phyloP scores from a whole-genome alignment of 2,888 invertebrate species.

The Deroplatys truncata region DNA sequence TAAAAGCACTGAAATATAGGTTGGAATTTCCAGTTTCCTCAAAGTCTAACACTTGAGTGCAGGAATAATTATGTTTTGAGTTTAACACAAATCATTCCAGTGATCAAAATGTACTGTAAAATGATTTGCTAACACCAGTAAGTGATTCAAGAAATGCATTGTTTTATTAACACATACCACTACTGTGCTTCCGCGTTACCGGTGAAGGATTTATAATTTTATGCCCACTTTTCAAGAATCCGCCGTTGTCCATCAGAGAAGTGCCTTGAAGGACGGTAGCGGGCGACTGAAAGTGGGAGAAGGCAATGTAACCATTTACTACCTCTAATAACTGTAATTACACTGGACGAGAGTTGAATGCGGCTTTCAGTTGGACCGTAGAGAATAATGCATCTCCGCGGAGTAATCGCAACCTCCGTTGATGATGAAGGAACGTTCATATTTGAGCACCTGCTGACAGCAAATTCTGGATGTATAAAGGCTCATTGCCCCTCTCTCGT shows the following conservation, averaged over 20 bases:
- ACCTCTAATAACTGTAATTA: neutral
- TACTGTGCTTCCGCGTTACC: neutral
- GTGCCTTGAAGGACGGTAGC: neutral
- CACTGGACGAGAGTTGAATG: neutral
- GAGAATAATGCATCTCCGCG: neutral
- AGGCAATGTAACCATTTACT: neutral
- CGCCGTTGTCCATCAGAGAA: neutral
- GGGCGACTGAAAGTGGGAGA: neutral
- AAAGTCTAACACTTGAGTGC: too few relatives aligned
- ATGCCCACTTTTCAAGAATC: neutral
- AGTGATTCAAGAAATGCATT: too few relatives aligned
- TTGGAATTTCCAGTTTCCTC: too few relatives aligned
- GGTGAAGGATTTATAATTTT: neutral
- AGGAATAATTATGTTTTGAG: too few relatives aligned
- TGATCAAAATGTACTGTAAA: too few relatives aligned
- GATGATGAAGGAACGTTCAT: neutral
- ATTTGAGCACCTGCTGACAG: neutral
- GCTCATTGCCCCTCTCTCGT: neutral
- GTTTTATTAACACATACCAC: too few relatives aligned
- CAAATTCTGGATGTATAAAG: neutral
- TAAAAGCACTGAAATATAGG: too few relatives aligned
- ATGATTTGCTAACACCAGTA: too few relatives aligned
- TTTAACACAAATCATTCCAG: too few relatives aligned
- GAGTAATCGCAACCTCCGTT: neutral
- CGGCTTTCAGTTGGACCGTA: neutral